Percentiles rank a stretch among this genome's conserved stretches.
These are phyloP conservation scores for Drosophila picticornis DNA, from an alignment of 2,888 invertebrate genomes.

Conservation along the genomic window DNA sequence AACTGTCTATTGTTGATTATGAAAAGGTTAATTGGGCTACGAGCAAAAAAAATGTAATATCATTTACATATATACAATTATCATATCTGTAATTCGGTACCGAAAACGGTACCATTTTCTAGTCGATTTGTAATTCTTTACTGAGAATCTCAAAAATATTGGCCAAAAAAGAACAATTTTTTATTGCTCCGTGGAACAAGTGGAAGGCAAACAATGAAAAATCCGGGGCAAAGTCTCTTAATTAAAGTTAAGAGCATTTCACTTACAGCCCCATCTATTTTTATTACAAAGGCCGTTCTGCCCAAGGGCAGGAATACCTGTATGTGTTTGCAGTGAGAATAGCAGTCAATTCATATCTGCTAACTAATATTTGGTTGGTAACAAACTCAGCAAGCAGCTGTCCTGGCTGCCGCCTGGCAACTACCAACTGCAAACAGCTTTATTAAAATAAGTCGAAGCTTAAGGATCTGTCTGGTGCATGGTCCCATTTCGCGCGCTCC, in stretches of 20 bases:
- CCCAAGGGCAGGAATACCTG: slow-evolving; percentile 19
- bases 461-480: slow-evolving; percentile 60
- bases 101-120: neutral
- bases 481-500: slow-evolving; percentile 69
- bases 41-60: neutral
- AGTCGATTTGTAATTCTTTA: neutral
- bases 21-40: neutral
- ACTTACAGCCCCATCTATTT: slow-evolving; percentile 39
- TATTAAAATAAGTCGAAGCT: slow-evolving; percentile 61
- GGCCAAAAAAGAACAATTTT: neutral
- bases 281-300: slow-evolving; percentile 20
- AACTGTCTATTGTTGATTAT: neutral
- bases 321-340: slow-evolving; percentile 9
- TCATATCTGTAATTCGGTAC: neutral
- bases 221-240: slow-evolving; percentile 5
- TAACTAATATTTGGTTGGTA: slow-evolving; percentile 18
- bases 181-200: slow-evolving; percentile 8
- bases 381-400: slow-evolving; percentile 52
- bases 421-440: slow-evolving; percentile 42
- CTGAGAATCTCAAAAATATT: slow-evolving; percentile 7
- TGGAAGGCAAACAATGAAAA: slow-evolving; percentile 8
- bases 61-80: neutral
- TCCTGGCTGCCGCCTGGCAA: slow-evolving; percentile 34
- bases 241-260: slow-evolving; percentile 28
- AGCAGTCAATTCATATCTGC: slow-evolving; percentile 20